These are phyloP conservation scores for Paedocypris micromegethes DNA, from an alignment of 2,797 vertebrate species.

Conservation along the genomic window DNA sequence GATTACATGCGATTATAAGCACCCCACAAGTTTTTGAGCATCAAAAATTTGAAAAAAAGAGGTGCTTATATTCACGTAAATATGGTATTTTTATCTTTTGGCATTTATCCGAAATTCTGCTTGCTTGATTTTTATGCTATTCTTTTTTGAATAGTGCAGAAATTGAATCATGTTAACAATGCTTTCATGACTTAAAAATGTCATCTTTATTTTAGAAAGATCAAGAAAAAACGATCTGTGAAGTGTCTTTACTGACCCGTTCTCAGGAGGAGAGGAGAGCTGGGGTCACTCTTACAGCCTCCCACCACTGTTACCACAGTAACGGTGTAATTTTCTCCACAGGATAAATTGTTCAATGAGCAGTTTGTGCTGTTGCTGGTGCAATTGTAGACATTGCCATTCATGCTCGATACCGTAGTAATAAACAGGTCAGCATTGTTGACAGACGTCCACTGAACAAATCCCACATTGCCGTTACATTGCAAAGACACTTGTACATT, in stretches of 20 bases:
- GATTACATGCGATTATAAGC: no score
- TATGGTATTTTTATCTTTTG: no score
- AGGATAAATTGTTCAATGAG: conserved; percentile 59
- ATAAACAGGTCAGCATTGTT: conserved; percentile 55
- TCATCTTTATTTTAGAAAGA: no score
- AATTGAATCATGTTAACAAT: no score
- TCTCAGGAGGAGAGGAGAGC: conserved; percentile 51
- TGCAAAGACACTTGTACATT: conserved; percentile 51
- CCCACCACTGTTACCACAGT: conserved; percentile 59
- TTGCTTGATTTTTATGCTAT: no score
- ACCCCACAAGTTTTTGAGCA: no score
- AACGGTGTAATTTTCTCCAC: conserved; percentile 55
- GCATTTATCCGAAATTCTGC: no score
- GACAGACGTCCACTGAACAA: conserved; percentile 59
- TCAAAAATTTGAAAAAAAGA: no score
- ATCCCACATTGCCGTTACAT: conserved; percentile 59
- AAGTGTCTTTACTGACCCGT: conserved; percentile 57
- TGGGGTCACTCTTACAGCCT: conserved; percentile 65
- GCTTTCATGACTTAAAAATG: no score
- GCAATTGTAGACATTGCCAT: conserved; percentile 53
- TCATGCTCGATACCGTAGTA: conserved; percentile 38
- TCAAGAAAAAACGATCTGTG: no score
- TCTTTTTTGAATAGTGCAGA: no score
- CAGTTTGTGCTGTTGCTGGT: conserved; percentile 56
- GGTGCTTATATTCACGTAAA: no score